A percentile compares a stretch with the other conserved stretches of the same genome.
phyloP scores from a whole-genome alignment of 37 sponge, comb jelly and placozoan genomes.

The Corticium candelabrum region DNA sequence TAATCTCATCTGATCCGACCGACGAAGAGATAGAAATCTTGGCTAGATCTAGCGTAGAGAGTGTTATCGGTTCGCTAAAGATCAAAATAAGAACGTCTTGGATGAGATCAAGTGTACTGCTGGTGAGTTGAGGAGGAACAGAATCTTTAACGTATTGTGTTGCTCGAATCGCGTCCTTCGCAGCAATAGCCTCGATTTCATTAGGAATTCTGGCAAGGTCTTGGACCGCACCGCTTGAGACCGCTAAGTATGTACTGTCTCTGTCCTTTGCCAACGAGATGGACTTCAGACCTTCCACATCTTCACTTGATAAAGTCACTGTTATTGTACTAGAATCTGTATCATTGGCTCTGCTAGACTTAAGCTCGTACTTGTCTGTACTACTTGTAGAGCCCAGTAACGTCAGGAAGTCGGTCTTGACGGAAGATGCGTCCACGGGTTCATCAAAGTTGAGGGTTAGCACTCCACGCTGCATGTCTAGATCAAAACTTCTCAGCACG shows the following conservation, averaged over 20 bases:
- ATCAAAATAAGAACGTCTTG: slow-evolving; percentile 35
- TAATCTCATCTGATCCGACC: background rate
- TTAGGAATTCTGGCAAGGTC: slow-evolving; percentile 1
- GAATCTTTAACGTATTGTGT: slow-evolving; percentile 48
- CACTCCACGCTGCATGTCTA: slow-evolving; percentile 7
- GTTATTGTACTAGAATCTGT: background rate
- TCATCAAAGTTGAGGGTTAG: slow-evolving; percentile 64
- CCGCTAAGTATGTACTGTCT: background rate
- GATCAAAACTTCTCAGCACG: slow-evolving; percentile 2
- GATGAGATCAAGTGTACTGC: slow-evolving; percentile 48
- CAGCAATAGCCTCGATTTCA: background rate
- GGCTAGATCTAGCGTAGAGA: slow-evolving; percentile 32
- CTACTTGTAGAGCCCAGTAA: slow-evolving; percentile 10
- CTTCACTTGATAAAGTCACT: background rate
- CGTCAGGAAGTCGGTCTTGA: slow-evolving; percentile 43
- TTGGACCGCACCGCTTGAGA: background rate
- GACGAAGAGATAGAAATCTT: background rate
- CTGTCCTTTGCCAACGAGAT: background rate
- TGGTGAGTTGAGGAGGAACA: slow-evolving; percentile 39
- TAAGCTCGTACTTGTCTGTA: background rate
- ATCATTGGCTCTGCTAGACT: background rate
- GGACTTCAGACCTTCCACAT: slow-evolving; percentile 5
- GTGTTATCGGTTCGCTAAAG: slow-evolving; percentile 58
- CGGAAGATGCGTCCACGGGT: slow-evolving; percentile 48
- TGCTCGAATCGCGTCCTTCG: slow-evolving; percentile 3